Evolutionary conservation across 2,113 vertebrate genomes (phyloP), one percentile per base, ranked within the genome.

Genomic region (Calidris pugnax): DNA sequence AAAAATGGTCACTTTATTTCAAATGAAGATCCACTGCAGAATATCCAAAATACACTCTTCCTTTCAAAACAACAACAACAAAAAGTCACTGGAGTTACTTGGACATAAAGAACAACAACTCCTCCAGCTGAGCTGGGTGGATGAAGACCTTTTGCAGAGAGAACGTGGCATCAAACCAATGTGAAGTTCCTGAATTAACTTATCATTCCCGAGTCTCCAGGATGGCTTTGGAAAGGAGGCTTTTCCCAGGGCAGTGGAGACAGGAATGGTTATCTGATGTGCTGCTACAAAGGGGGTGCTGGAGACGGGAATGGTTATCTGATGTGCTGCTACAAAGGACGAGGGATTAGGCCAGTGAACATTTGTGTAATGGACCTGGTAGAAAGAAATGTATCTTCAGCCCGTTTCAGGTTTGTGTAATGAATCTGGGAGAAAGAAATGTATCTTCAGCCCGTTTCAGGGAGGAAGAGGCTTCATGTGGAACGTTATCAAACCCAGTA

Each of bases 251-350:
- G 33, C 30, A 64, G 59, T 32, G 41, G 50, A 32, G 50, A 32
- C 0, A 0, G 51, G 69, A 84, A 66, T 32, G 0, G 0, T 18
- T 66, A 64, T 8, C 16, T 75, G 48, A 30, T 4, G 56, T 23
- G 12, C 21, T 80, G 39, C 59, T 73, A 80, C 21, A 30, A 4
- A 33, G 14, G 35, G n/a, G n/a, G n/a, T n/a, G n/a, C n/a, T 32
- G 41, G 50, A n/a, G n/a, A 32, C 0, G 0, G 51, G 69, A 84
- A 66, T 32, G 0, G 0, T 18, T 66, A 64, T 8, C 16, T 75
- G 48, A 30, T 4, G 56, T 23, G 12, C 21, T 80, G 39, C 59
- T 73, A 80, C 21, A 30, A 4, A 33, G 14, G 35, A 33, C 13
- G 47, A 55, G 15, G 41, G 69, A 43, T 1, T 77, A 35, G 48